A percentile compares a stretch with the other conserved stretches of the same genome.
These are phyloP conservation scores for Pica pica DNA, from an alignment of 2,113 vertebrate genomes.

Conservation along the genomic window DNA sequence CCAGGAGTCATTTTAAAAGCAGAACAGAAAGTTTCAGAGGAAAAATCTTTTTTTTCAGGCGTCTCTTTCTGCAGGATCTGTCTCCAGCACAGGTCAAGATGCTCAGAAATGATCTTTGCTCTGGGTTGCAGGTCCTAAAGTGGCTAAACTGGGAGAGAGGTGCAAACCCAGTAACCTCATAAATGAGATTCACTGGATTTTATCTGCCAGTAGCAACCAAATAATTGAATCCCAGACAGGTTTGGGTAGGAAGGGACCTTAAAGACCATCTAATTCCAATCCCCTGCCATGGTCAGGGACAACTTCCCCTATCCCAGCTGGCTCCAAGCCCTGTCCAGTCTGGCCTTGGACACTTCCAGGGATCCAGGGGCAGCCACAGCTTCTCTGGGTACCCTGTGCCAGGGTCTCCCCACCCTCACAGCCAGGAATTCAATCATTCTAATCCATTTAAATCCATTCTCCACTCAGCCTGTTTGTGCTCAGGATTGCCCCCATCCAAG, in stretches of 20 bases:
- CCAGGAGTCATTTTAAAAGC: background rate
- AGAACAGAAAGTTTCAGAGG: background rate
- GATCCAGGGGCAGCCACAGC: background rate
- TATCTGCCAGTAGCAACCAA: background rate
- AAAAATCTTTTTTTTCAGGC: background rate
- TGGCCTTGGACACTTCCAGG: background rate
- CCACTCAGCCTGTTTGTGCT: background rate
- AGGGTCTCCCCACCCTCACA: accelerated
- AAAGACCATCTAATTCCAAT: too few species aligned
- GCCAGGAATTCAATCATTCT: background rate
- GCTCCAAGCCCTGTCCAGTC: accelerated
- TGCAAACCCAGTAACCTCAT: background rate
- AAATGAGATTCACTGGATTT: background rate
- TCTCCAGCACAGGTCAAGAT: background rate
- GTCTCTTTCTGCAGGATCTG: background rate
- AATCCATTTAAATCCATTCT: background rate
- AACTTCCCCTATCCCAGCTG: accelerated
- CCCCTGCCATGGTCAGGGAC: background rate
- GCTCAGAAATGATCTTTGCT: background rate
- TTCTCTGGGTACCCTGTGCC: background rate
- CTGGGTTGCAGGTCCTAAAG: background rate
- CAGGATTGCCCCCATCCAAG: background rate
- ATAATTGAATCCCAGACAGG: background rate
- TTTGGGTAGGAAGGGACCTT: background rate
- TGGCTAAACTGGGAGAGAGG: background rate